Evolutionary conservation across 2,797 vertebrate genomes (phyloP), one percentile per base, ranked within the genome.

Genomic region (Gymnodraco acuticeps): DNA sequence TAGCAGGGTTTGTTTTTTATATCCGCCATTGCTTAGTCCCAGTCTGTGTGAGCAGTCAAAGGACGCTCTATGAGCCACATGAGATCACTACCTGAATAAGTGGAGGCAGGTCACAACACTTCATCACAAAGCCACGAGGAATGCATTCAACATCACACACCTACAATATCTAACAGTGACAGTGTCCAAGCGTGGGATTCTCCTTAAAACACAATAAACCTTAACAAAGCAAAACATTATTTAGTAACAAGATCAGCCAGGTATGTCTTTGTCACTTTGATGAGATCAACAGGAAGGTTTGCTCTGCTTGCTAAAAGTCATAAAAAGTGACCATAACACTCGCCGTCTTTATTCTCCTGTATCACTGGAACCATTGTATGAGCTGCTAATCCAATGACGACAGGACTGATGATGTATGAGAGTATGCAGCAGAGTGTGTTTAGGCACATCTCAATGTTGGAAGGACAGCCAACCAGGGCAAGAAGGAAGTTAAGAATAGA

Each of bases 351-450:
- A 68, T 74, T 83, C 7, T 17, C 8, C 10, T 1, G 7, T 54
- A 89, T 92, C 78, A 93, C 74, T 83, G 50, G 53, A 72, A 56
- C 85, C 54, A 78, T 92, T 92, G 92, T 92, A 63, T 88, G 80
- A 50, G 58, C 50, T 74, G 13, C 77, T 81, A 46, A 27, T 79
- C 73, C n/a, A 71, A 47, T 66, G 82, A 78, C n/a, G 58, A 70
- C 56, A 62, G 68, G 67, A 60, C 31, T 3, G 64, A 45, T 87
- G 85, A 86, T 71, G 75, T 85, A 31, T 3, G 19, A 71, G 74
- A 64, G 23, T 41, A 70, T 58, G 81, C 71, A 43, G 65, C 64
- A 4, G 31, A 75, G 74, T 48, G 63, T 8, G 43, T 67, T 73
- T 82, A 68, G 1, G 66, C 71, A 60, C 19, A 1, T 74, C 62